A percentile compares a stretch with the other conserved stretches of the same genome.
phyloP scores from a whole-genome alignment of 2,888 invertebrate genomes.

The Amiota communis region DNA sequence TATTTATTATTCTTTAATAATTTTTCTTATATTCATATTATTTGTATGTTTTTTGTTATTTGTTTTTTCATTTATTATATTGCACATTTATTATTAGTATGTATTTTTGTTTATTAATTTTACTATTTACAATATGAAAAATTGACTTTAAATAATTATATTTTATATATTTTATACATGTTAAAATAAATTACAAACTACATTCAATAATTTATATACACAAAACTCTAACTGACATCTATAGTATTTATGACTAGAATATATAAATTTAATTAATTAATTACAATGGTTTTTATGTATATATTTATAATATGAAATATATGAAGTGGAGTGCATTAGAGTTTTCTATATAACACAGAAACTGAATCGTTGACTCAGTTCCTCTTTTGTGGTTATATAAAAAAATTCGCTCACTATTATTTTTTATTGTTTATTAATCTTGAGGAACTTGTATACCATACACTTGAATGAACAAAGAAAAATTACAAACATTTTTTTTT shows the following conservation, averaged over 20 bases:
- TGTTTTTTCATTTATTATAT: constrained; percentile 39
- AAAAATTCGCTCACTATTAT: constrained; percentile 66
- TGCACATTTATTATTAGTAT: constrained; percentile 54
- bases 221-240: not conserved
- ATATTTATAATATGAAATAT: constrained; percentile 55
- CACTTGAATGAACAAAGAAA: constrained; percentile 72
- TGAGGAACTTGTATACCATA: constrained; percentile 87
- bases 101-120: constrained; percentile 37
- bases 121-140: constrained; percentile 24
- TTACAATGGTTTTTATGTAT: constrained; percentile 14
- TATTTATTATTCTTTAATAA: constrained; percentile 33
- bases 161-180: not conserved
- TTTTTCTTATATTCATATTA: constrained; percentile 4
- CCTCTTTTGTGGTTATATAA: constrained; percentile 6
- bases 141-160: constrained; percentile 16
- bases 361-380: not conserved
- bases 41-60: constrained; percentile 28
- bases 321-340: constrained; percentile 51
- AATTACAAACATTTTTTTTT: constrained; percentile 59
- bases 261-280: not conserved
- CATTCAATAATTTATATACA: not conserved
- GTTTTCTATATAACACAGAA: constrained; percentile 23
- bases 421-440: constrained; percentile 55
- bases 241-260: not conserved
- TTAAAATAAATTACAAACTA: constrained; percentile 4